These are phyloP conservation scores for Ormia ochracea DNA, from an alignment of 2,888 invertebrate genomes.

Conservation along the genomic window DNA sequence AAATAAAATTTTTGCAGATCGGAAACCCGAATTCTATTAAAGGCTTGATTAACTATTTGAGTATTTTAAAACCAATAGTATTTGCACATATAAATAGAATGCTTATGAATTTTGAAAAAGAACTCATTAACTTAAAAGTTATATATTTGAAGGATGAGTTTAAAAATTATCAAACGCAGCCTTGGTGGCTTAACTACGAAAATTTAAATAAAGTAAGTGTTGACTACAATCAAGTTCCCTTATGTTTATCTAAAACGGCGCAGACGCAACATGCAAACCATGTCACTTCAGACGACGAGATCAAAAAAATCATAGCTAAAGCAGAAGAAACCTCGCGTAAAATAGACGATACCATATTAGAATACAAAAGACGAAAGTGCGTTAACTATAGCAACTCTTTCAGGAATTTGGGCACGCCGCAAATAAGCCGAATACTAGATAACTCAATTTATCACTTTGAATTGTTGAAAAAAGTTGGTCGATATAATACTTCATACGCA, in stretches of 20 bases:
- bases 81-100: conserved; percentile 63
- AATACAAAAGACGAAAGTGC: conserved; percentile 44
- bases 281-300: conserved; percentile 1
- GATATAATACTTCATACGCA: conserved; percentile 53
- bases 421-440: conserved; percentile 64
- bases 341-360: conserved; percentile 59
- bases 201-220: conserved; percentile 64
- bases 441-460: conserved; percentile 66
- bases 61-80: conserved; percentile 69
- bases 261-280: background rate
- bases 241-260: background rate
- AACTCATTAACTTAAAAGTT: conserved; percentile 53
- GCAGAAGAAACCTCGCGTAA: conserved; percentile 64
- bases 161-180: conserved; percentile 64
- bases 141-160: conserved; percentile 70
- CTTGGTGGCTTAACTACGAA: conserved; percentile 71
- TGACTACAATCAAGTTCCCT: conserved; percentile 39
- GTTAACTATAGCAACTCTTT: background rate
- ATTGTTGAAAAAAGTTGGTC: conserved; percentile 64
- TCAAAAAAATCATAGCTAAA: conserved; percentile 62
- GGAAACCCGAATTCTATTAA: conserved; percentile 46
- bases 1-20: conserved; percentile 62
- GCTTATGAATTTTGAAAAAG: conserved; percentile 44
- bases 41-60: conserved; percentile 67
- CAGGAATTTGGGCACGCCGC: conserved; percentile 11